These are phyloP conservation scores for Bugulina stolonifera DNA, from an alignment of 2,888 invertebrate genomes.

Conservation along the genomic window DNA sequence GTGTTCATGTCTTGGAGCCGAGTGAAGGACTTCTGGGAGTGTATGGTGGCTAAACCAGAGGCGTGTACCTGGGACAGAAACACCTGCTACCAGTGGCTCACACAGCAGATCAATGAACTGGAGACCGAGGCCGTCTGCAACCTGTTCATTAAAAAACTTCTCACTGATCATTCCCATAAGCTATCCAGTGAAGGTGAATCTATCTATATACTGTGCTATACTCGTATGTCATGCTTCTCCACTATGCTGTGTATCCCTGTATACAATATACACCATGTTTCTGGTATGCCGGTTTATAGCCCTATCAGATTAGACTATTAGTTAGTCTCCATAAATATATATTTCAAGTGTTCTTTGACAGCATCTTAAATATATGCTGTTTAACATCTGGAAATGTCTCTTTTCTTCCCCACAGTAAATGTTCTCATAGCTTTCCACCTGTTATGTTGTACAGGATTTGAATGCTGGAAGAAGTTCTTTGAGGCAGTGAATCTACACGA, in stretches of 20 bases:
- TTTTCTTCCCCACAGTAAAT: too few relatives aligned
- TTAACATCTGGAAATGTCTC: too few relatives aligned
- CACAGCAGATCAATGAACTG: slow-evolving; percentile 52
- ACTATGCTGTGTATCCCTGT: too few relatives aligned
- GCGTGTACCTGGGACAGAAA: slow-evolving; percentile 54
- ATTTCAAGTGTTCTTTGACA: too few relatives aligned
- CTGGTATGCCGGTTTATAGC: too few relatives aligned
- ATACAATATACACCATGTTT: too few relatives aligned
- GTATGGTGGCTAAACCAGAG: slow-evolving; percentile 51
- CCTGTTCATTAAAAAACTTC: slow-evolving; percentile 55
- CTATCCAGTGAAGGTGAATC: slow-evolving; percentile 49
- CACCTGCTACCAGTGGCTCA: slow-evolving; percentile 56
- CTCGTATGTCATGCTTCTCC: too few relatives aligned
- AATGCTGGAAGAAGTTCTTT: slow-evolving; percentile 55
- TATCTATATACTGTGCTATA: too few relatives aligned
- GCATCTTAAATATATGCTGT: too few relatives aligned
- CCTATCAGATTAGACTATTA: too few relatives aligned
- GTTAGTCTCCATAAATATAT: too few relatives aligned
- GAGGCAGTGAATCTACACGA: slow-evolving; percentile 54
- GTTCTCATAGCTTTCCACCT: too few relatives aligned
- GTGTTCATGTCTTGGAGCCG: slow-evolving; percentile 54
- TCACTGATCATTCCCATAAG: slow-evolving; percentile 51
- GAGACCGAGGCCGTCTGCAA: slow-evolving; percentile 54
- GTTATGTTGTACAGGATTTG: slow-evolving; percentile 51
- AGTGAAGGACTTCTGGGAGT: slow-evolving; percentile 55